Base-by-base conservation (phyloP, 2,888 invertebrate species). In the Polia nebulosa region DNA sequence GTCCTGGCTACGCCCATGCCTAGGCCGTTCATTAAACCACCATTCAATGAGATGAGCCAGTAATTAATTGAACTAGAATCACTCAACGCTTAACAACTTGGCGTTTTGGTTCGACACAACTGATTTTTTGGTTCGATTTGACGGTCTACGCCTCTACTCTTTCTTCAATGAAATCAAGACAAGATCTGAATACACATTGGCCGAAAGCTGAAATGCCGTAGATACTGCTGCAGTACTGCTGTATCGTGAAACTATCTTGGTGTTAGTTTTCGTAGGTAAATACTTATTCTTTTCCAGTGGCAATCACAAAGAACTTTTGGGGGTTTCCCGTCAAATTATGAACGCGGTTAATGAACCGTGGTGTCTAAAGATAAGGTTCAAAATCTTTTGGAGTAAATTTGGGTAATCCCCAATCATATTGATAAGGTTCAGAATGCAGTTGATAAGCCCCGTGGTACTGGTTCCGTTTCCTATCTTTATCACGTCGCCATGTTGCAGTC, bases 291-390 rank as follows among this genome's bases (percentile, higher is more conserved):
- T 39, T 27, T 1, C 4, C 44, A 44, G 17, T 59, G 49, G 39
- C 39, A 72, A 49, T 27, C 25, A 27, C 5, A 3, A 11, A 29
- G 1, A 29, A 13, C 34, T 72, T 44, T 51, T 8, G 51, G 51
- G 51, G 11, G 5, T 13, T 62, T 9, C 41, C 73, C 41, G 5
- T 44, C 27, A n/a, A n/a, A 47, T 11, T 20, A 8, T 15, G 5
- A 11, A n/a, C 8, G 29, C 1, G 2, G n/a, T 1, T 29, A 27
- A 15, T 39, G 7, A 39, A 70, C 32, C 25, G 25, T 44, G n/a
- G 3, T 0, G 2, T 15, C 8, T 11, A 0, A 13, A 8, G 7
- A 34, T 29, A 55, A 34, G 25, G 11, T 15, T 22, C 3, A 17
- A 11, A 32, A 22, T 44, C 1, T 22, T 32, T 53, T 47, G 6